Evolutionary conservation across 2,797 vertebrate species (phyloP).

Genomic region (Amblyopsis hoosieri): DNA sequence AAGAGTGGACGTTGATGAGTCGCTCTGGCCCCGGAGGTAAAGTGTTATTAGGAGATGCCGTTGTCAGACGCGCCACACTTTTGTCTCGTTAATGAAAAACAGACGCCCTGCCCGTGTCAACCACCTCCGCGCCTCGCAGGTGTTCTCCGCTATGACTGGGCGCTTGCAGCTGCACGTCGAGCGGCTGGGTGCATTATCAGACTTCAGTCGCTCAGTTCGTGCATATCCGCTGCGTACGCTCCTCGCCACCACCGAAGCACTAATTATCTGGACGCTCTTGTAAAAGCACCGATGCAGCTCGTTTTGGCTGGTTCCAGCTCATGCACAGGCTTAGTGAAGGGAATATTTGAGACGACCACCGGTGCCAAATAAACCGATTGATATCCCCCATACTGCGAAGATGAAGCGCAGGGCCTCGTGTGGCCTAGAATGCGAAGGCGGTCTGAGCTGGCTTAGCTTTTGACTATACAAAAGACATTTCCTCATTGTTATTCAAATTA

Average conservation of each 20-base stretch:
- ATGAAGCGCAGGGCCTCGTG: not conserved
- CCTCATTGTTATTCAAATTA: too few relatives aligned
- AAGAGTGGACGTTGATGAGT: slow-evolving; percentile 62
- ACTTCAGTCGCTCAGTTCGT: slow-evolving; percentile 19
- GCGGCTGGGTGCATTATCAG: slow-evolving; percentile 19
- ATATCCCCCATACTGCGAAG: slow-evolving; percentile 11
- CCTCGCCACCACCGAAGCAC: slow-evolving; percentile 59
- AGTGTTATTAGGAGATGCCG: slow-evolving; percentile 1
- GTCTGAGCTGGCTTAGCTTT: too few relatives aligned
- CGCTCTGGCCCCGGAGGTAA: slow-evolving; percentile 49
- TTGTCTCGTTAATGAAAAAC: slow-evolving; percentile 58
- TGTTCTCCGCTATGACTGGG: slow-evolving; percentile 59
- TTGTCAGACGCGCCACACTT: slow-evolving; percentile 43
- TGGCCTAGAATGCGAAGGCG: not conserved
- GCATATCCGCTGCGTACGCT: slow-evolving; percentile 46
- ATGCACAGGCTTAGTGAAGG: slow-evolving; percentile 65
- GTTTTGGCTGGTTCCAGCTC: slow-evolving; percentile 69
- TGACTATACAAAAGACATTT: not conserved
- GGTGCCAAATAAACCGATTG: slow-evolving; percentile 36
- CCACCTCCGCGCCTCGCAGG: slow-evolving; percentile 52
- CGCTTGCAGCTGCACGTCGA: slow-evolving; percentile 28
- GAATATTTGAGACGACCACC: slow-evolving; percentile 43
- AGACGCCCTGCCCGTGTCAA: slow-evolving; percentile 50
- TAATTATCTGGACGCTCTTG: slow-evolving; percentile 68
- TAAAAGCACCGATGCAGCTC: slow-evolving; percentile 68